Base-by-base conservation (phyloP, 1,140 invertebrate species). In the Liolophura sinensis region DNA sequence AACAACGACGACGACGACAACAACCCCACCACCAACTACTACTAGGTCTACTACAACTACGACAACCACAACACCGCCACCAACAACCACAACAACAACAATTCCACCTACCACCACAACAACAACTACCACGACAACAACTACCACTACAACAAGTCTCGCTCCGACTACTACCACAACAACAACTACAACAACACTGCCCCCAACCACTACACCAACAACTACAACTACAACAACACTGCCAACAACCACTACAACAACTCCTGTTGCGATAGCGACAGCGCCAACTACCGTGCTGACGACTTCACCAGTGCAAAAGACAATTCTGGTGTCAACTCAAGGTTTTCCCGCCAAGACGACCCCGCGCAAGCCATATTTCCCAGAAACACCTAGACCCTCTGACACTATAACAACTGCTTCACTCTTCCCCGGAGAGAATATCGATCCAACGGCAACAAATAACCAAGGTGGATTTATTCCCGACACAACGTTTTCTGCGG, bases 161-260 rank as follows among this genome's bases (percentile, higher is more conserved):
- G 4, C 27, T 16, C 31, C 16, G n/a, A 59, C 57, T 4, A 22
- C 57, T 59, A 20, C 57, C 27, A 59, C 57, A 25, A 59, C 57
- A 4, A 59, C 57, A 4, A n/a, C 57, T 6, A 59, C 57, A 18
- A 15, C 27, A 22, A 20, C 57, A 25, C 1, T 31, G n/a, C n/a
- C 31, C 27, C 22, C 57, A 18, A 59, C 57, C 18, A 59, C 31
- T 22, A 59, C 57, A 25, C 4, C 31, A 25, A 20, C 57, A 6
- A 25, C 57, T 6, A 22, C 57, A n/a, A 59, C 57, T 6, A 22
- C 57, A n/a, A 59, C 15, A 20, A 5, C 15, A n/a, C 57, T 9
- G 9, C 18, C 57, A 59, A 59, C 22, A 4, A n/a, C 22, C 9
- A 59, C 57, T 6, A 25, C 4, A 59, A 40, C 22, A 4, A 20